A percentile compares a stretch with the other conserved stretches of the same genome.
Evolutionary conservation across 2,113 vertebrate species (phyloP).

Genomic region (Ailuropoda melanoleuca): DNA sequence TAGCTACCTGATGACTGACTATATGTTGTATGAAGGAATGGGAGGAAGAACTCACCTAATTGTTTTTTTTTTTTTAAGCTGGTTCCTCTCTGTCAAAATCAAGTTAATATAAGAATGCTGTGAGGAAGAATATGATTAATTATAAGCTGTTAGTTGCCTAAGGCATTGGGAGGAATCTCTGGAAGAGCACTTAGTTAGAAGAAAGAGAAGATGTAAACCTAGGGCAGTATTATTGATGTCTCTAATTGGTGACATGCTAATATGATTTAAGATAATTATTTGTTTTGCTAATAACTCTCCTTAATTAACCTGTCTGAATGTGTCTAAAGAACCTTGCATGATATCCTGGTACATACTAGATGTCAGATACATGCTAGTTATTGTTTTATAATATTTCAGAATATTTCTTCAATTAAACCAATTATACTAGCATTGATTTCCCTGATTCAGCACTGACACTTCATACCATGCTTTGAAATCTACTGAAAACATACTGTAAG

Average conservation of each 20-base stretch:
- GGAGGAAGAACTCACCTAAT: neutral
- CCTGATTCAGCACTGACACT: neutral
- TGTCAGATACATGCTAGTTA: neutral
- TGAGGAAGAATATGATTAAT: constrained; percentile 30
- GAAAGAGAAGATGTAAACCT: neutral
- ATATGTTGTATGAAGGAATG: neutral
- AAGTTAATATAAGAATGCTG: constrained; percentile 28
- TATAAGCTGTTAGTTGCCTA: neutral
- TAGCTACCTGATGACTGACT: neutral
- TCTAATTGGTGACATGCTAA: constrained; percentile 16
- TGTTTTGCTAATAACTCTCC: constrained; percentile 15
- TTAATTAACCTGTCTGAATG: constrained; percentile 31
- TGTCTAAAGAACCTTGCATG: neutral
- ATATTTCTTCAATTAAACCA: constrained; percentile 40
- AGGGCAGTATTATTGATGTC: neutral
- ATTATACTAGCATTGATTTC: constrained; percentile 46
- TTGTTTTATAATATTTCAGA: constrained; percentile 44
- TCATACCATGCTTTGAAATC: constrained; percentile 27
- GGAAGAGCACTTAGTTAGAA: constrained; percentile 2
- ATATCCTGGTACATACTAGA: neutral
- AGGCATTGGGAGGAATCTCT: neutral
- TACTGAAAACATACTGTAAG: neutral
- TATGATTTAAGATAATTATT: constrained; percentile 47
- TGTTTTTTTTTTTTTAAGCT: neutral
- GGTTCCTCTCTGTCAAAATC: neutral